phyloP scores from a whole-genome alignment of 2,888 invertebrate species.

The Zele albiditarsus region DNA sequence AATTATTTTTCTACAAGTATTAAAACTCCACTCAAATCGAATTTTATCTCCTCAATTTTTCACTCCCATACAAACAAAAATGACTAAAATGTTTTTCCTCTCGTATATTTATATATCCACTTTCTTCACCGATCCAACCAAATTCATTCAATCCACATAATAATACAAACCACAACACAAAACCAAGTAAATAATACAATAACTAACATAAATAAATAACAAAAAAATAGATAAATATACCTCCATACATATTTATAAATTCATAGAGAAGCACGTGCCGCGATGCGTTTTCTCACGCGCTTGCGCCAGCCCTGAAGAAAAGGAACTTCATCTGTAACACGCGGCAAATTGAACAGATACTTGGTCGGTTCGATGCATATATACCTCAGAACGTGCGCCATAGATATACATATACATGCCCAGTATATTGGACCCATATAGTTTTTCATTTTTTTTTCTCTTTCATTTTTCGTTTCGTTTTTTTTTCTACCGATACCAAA shows the following conservation, averaged over 20 bases:
- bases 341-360: constrained; percentile 37
- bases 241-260: no score
- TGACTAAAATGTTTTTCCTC: no score
- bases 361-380: constrained; percentile 27
- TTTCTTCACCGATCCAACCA: no score
- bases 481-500: constrained; percentile 28
- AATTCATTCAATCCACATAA: not conserved
- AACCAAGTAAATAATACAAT: not conserved
- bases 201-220: constrained; percentile 4
- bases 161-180: not conserved
- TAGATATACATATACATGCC: not conserved
- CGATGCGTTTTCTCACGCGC: constrained; percentile 35
- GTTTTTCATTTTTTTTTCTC: not conserved
- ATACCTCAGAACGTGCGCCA: not conserved
- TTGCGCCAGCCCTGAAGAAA: not conserved
- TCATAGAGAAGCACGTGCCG: constrained; percentile 9
- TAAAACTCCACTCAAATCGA: no score
- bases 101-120: no score
- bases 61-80: no score
- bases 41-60: no score
- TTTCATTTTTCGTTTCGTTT: not conserved
- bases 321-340: constrained; percentile 18
- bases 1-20: no score
- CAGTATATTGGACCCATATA: not conserved
- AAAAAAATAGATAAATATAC: not conserved